Evolutionary conservation across 1,140 invertebrate genomes (phyloP).

Genomic region (Drosophila burlai): DNA sequence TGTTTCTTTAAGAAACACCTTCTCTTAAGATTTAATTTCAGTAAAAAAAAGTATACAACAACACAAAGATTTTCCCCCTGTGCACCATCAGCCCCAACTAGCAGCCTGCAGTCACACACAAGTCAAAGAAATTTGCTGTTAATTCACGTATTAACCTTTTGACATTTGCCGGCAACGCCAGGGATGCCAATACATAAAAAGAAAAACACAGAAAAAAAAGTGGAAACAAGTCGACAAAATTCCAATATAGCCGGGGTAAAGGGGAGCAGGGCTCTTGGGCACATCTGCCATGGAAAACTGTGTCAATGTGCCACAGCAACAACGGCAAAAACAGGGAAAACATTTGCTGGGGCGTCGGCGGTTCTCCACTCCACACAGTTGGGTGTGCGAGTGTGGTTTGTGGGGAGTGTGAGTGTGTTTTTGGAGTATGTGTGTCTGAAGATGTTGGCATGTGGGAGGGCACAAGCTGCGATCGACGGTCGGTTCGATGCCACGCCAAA

Average conservation of each 20-base stretch:
- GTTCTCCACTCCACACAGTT: constrained; percentile 29
- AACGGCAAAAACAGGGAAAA: constrained; percentile 31
- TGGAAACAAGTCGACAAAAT: constrained; percentile 79
- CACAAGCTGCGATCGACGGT: constrained; percentile 64
- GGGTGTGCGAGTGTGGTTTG: constrained; percentile 25
- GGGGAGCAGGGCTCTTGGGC: constrained; percentile 48
- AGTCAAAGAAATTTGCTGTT: constrained; percentile 84
- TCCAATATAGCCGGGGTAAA: constrained; percentile 49
- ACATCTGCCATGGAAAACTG: constrained; percentile 79
- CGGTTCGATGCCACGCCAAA: constrained; percentile 69
- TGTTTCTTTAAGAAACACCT: not conserved
- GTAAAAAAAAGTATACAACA: no score
- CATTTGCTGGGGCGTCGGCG: constrained; percentile 65
- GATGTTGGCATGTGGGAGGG: constrained; percentile 77
- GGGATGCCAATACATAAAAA: constrained; percentile 28
- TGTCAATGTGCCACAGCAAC: constrained; percentile 75
- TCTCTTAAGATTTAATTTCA: not conserved
- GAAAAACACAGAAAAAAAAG: constrained; percentile 17
- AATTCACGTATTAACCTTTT: constrained; percentile 85
- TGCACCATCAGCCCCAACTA: constrained; percentile 25
- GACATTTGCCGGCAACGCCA: constrained; percentile 82
- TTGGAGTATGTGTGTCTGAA: constrained; percentile 34
- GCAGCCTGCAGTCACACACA: constrained; percentile 71
- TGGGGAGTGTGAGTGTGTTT: constrained; percentile 23
- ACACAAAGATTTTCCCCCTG: not conserved